Evolutionary conservation across 2,113 vertebrate species (phyloP), one percentile per base, ranked within the genome.

Genomic region (Sapajus apella): DNA sequence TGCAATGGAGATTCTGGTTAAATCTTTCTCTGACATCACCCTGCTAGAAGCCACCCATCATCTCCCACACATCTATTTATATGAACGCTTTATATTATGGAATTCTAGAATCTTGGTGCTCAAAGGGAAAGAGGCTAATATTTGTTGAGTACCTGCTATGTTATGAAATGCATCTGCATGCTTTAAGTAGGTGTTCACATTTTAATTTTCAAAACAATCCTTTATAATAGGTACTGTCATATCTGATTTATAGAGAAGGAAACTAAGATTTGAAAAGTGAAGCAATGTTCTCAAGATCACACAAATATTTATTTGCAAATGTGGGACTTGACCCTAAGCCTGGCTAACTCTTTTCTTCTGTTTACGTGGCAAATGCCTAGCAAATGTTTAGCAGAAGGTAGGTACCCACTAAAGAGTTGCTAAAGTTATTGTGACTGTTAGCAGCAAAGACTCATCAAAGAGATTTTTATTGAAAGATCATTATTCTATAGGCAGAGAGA

Each of bases 201-300:
- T 68, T 81, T 96, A 32, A 86, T 92, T 90, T 90, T 95, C 30
- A 68, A 25, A 89, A 45, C 35, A 76, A 17, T 45, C 37, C 23
- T 95, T 93, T 84, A 47, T 35, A 45, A 30, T 43, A 45, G 45
- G 17, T 45, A 43, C 30, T 56, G 13, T 14, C 8, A 9, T 16
- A 66, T 4, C 66, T 96, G 95, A 95, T 97, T 79, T 92, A 79
- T 55, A 75, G 50, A 86, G 35, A 52, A 92, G 72, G 17, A 80
- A 87, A 68, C 27, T 18, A 50, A 82, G 81, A 83, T 92, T 95
- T 84, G 73, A 85, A 90, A 96, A 90, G 52, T n/a, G 40, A 95
- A 97, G 83, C 7, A 14, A 25, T 84, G 96, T 95, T 92, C 96
- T 95, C 87, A 85, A 55, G 84, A 80, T 72, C 61, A 27, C 35